Conservation (phyloP, 2,888 invertebrate genomes). For the Cryptocheilus praepositus region DNA sequence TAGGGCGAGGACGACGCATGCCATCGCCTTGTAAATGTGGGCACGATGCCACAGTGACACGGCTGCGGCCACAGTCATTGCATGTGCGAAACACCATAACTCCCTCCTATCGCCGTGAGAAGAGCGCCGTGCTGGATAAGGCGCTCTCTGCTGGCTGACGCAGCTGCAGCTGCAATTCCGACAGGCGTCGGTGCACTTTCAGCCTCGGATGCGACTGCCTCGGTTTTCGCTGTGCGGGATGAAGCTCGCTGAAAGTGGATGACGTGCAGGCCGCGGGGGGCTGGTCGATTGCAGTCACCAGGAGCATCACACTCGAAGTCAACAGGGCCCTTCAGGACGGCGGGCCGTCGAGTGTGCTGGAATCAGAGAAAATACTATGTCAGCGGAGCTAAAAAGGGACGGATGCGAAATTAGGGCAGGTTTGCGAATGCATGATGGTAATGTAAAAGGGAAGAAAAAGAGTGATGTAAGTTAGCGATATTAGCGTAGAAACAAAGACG, state of each 20-base stretch:
- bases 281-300: slow-evolving; percentile 37
- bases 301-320: slow-evolving; percentile 43
- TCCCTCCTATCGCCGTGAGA: slow-evolving; percentile 64
- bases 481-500: too few relatives aligned
- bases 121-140: slow-evolving; percentile 56
- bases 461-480: too few relatives aligned
- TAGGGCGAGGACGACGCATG: slow-evolving; percentile 79
- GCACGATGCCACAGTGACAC: slow-evolving; percentile 76
- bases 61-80: slow-evolving; percentile 73
- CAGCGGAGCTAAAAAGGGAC: too few relatives aligned
- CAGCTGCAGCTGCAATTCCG: neutral
- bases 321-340: slow-evolving; percentile 5
- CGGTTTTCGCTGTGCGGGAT: neutral
- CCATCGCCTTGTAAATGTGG: slow-evolving; percentile 78
- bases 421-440: too few relatives aligned
- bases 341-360: slow-evolving; percentile 26
- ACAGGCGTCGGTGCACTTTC: neutral
- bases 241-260: neutral
- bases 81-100: slow-evolving; percentile 72
- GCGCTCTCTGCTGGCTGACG: slow-evolving; percentile 36
- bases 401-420: too few relatives aligned
- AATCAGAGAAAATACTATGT: neutral
- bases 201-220: neutral
- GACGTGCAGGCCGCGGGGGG: slow-evolving; percentile 33
- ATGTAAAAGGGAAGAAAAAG: too few relatives aligned